These are phyloP conservation scores for Pandemis corylana DNA, from an alignment of 2,888 invertebrate species.

Conservation along the genomic window DNA sequence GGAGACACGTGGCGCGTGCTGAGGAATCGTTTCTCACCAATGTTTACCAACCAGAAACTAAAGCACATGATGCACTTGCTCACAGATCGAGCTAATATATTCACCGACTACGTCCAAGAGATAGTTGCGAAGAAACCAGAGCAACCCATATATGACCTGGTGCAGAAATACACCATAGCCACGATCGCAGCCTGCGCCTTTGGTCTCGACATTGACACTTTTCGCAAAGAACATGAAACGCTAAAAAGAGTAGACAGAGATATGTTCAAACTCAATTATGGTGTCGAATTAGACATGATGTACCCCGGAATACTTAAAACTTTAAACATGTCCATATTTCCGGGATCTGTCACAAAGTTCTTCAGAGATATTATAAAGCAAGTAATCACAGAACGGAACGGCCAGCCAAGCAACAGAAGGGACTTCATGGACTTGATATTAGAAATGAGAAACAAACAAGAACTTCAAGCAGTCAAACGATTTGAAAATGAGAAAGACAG, in stretches of 20 bases:
- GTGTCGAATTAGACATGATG: slow-evolving; percentile 25
- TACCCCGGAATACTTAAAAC: slow-evolving; percentile 32
- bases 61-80: slow-evolving; percentile 45
- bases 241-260: slow-evolving; percentile 29
- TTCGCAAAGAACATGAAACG: neutral
- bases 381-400: slow-evolving; percentile 26
- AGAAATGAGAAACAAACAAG: slow-evolving; percentile 23
- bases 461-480: slow-evolving; percentile 3
- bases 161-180: slow-evolving; percentile 38
- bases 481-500: neutral
- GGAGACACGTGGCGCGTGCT: slow-evolving; percentile 43
- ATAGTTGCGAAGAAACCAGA: slow-evolving; percentile 3
- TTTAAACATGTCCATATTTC: slow-evolving; percentile 22
- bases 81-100: slow-evolving; percentile 29
- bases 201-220: slow-evolving; percentile 39
- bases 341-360: slow-evolving; percentile 12
- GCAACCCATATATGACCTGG: slow-evolving; percentile 25
- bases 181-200: slow-evolving; percentile 45
- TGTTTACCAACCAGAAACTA: slow-evolving; percentile 45
- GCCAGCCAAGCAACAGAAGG: slow-evolving; percentile 22
- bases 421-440: slow-evolving; percentile 41
- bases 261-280: slow-evolving; percentile 28
- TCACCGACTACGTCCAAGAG: slow-evolving; percentile 14
- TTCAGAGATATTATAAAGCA: slow-evolving; percentile 28
- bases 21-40: slow-evolving; percentile 44